phyloP scores from a whole-genome alignment of 30 jellyfish, hydroid and myxozoan genomes.

The Cassiopea andromeda region DNA sequence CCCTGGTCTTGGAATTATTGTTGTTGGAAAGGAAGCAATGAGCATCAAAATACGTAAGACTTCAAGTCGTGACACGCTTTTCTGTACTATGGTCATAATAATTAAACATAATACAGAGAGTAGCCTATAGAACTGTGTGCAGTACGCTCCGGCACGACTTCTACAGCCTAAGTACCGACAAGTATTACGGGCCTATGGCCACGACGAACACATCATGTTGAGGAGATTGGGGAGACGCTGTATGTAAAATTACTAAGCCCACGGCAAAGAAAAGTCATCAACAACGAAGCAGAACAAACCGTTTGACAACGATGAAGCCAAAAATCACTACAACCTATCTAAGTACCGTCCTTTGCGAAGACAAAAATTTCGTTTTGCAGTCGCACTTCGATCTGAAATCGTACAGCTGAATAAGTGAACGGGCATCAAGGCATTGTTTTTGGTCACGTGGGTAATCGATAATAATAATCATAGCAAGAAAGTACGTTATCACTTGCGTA shows the following conservation, averaged over 20 bases:
- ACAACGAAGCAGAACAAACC: neutral
- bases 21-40: neutral
- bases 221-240: neutral
- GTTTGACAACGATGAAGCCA: neutral
- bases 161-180: neutral
- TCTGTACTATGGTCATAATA: neutral
- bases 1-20: neutral
- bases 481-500: neutral
- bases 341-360: neutral
- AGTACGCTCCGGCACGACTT: neutral
- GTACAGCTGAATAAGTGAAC: constrained; percentile 26
- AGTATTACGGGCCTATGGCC: neutral
- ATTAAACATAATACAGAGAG: neutral
- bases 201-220: neutral
- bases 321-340: neutral
- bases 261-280: neutral
- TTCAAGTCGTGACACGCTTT: neutral
- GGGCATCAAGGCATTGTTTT: constrained; percentile 42
- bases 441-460: constrained; percentile 40
- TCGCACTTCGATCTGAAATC: neutral
- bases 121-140: neutral
- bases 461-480: constrained; percentile 25
- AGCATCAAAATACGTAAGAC: neutral
- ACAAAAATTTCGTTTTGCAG: neutral
- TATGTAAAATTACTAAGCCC: neutral